Conservation (phyloP, 2,888 invertebrate genomes). For the Malacosoma neustria region DNA sequence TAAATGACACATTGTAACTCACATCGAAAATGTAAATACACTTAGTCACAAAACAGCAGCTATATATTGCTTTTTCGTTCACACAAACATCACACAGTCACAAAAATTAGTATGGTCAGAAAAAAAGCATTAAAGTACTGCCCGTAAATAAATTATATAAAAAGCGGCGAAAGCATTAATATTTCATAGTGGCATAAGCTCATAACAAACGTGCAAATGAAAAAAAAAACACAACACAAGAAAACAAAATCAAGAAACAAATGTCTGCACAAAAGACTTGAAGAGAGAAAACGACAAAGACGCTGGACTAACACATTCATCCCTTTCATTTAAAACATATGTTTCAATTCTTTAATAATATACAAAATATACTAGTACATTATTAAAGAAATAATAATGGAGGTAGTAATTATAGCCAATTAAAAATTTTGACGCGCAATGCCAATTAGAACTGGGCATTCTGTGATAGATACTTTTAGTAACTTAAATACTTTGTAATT, state of each 20-base stretch:
- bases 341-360: neutral
- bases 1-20: no score
- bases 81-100: constrained; percentile 55
- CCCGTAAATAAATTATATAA: neutral
- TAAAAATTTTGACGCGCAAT: neutral
- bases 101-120: constrained; percentile 14
- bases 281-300: constrained; percentile 1
- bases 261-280: constrained; percentile 1
- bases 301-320: constrained; percentile 1
- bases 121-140: constrained; percentile 7
- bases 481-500: no score
- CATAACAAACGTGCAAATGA: neutral
- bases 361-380: constrained; percentile 3
- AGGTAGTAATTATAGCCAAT: no score
- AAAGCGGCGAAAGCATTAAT: neutral
- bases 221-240: neutral
- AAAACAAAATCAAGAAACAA: neutral
- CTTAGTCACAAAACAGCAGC: constrained; percentile 45
- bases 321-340: neutral
- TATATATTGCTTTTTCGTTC: constrained; percentile 36
- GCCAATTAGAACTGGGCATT: constrained; percentile 1
- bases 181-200: neutral
- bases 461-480: neutral
- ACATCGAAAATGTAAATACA: no score
- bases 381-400: neutral